Percentiles rank a stretch among this genome's conserved stretches.
Conservation (phyloP, 2,797 vertebrate species). For the Spheniscus humboldti region DNA sequence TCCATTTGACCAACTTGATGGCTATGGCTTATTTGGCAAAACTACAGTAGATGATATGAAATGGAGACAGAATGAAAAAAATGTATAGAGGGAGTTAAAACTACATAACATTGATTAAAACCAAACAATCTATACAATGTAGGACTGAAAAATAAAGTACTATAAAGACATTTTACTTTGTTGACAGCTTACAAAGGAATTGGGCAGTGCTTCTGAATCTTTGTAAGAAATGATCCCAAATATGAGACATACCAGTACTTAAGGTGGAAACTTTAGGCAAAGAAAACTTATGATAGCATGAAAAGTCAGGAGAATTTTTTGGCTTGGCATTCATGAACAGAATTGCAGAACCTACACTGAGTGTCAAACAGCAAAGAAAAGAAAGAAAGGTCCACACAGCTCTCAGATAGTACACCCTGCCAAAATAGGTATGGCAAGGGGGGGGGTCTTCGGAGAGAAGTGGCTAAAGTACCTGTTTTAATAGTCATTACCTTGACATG, state of each 20-base stretch:
- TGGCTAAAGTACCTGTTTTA: not conserved
- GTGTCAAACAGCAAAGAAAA: not conserved
- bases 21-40: not conserved
- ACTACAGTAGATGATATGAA: not conserved
- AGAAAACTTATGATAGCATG: not conserved
- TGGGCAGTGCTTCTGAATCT: not conserved
- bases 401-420: not conserved
- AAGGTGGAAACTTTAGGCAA: not conserved
- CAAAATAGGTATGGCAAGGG: not conserved
- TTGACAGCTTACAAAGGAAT: not conserved
- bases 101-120: not conserved
- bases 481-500: not conserved
- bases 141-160: not conserved
- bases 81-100: not conserved
- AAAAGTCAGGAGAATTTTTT: not conserved
- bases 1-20: not conserved
- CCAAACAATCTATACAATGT: not conserved
- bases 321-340: not conserved
- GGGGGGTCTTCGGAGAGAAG: not conserved
- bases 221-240: not conserved
- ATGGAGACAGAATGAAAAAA: not conserved
- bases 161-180: not conserved
- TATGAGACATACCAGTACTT: not conserved
- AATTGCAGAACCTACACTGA: not conserved
- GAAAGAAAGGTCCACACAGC: not conserved